Conservation (phyloP, 1,140 invertebrate genomes). For the Aphis craccivora region DNA sequence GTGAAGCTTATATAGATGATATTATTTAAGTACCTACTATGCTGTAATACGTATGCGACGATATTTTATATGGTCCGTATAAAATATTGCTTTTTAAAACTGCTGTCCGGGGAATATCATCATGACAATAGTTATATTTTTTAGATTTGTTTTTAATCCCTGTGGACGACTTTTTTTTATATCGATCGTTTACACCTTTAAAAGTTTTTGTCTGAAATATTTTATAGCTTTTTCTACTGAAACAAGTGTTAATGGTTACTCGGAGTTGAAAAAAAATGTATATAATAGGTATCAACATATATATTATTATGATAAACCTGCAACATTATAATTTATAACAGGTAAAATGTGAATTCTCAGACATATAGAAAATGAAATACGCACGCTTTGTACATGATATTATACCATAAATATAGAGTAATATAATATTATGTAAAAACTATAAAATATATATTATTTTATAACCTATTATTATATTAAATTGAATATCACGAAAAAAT, state of each 20-base stretch:
- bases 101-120: slow-evolving; percentile 7
- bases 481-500: neutral
- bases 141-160: slow-evolving; percentile 40
- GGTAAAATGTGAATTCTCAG: neutral
- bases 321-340: neutral
- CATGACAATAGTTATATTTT: slow-evolving; percentile 35
- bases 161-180: slow-evolving; percentile 5
- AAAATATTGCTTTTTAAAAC: slow-evolving; percentile 41
- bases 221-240: neutral
- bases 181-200: slow-evolving; percentile 43
- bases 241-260: slow-evolving; percentile 14
- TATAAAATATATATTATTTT: neutral
- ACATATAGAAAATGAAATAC: neutral
- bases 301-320: neutral
- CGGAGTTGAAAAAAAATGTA: neutral
- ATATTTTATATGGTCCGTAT: slow-evolving; percentile 12
- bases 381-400: neutral
- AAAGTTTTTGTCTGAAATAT: slow-evolving; percentile 20
- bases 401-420: neutral
- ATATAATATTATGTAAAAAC: neutral
- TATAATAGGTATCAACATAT: neutral
- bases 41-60: neutral
- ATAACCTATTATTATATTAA: neutral
- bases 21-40: neutral
- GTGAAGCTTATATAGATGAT: neutral